Evolutionary conservation across 2,888 invertebrate genomes (phyloP).

Genomic region (Villa cingulata): DNA sequence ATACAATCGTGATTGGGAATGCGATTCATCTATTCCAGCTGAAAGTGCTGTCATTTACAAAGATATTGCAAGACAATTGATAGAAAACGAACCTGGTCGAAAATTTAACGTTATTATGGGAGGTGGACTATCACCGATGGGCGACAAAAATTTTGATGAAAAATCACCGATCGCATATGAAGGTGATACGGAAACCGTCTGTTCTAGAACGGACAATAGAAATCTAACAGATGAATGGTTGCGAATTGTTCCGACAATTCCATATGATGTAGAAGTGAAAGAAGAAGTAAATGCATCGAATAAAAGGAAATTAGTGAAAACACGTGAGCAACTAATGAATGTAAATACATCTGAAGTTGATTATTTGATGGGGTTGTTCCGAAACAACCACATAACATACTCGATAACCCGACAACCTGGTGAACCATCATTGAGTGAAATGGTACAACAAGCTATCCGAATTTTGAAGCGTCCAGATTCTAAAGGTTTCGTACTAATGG

Average conservation of each 20-base stretch:
- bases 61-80: constrained; percentile 49
- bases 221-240: constrained; percentile 46
- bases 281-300: too few relatives aligned
- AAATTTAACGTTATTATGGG: constrained; percentile 49
- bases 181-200: constrained; percentile 29
- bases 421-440: constrained; percentile 43
- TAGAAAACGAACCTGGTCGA: constrained; percentile 47
- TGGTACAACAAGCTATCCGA: constrained; percentile 45
- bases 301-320: constrained; percentile 28
- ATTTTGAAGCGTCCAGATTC: constrained; percentile 33
- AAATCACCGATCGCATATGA: constrained; percentile 20
- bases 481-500: constrained; percentile 43
- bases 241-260: constrained; percentile 19
- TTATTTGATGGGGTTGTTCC: constrained; percentile 42
- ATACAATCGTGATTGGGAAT: constrained; percentile 47
- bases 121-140: constrained; percentile 42
- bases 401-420: constrained; percentile 38
- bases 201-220: constrained; percentile 39
- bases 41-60: constrained; percentile 29
- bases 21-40: constrained; percentile 36
- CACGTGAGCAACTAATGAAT: constrained; percentile 30
- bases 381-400: constrained; percentile 44
- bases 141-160: constrained; percentile 24
- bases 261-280: not conserved
- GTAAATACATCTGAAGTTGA: constrained; percentile 35